Percentiles rank a stretch among this genome's conserved stretches.
Evolutionary conservation across 2,888 invertebrate genomes (phyloP).

Genomic region (Agrenia bidenticulata): DNA sequence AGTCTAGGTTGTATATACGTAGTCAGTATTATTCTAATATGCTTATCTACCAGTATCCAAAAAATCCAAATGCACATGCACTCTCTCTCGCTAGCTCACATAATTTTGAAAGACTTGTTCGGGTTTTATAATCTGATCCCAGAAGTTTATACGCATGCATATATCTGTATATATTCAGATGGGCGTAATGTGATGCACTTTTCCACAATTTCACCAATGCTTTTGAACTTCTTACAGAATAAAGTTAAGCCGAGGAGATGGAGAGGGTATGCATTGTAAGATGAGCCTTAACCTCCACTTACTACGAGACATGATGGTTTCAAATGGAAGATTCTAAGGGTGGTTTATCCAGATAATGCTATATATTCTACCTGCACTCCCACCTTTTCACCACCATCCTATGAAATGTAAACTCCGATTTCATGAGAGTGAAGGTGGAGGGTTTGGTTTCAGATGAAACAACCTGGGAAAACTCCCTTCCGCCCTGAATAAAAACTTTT

Average conservation of each 20-base stretch:
- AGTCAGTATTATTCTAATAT: not conserved
- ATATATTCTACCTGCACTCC: not conserved
- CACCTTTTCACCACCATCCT: not conserved
- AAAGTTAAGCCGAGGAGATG: not conserved
- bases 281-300: not conserved
- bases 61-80: not conserved
- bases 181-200: not conserved
- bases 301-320: not conserved
- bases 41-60: not conserved
- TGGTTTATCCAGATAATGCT: not conserved
- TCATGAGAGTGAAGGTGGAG: not conserved
- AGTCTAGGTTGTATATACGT: too few relatives aligned
- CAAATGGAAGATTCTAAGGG: constrained; percentile 1
- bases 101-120: not conserved
- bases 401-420: not conserved
- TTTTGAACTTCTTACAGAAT: too few relatives aligned
- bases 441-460: not conserved
- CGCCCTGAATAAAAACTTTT: too few relatives aligned
- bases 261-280: not conserved
- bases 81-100: not conserved
- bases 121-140: not conserved
- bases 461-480: too few relatives aligned
- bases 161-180: not conserved
- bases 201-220: not conserved
- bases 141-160: not conserved